phyloP scores from a whole-genome alignment of 2,113 vertebrate species.

The human (Homo sapiens) region DNA sequence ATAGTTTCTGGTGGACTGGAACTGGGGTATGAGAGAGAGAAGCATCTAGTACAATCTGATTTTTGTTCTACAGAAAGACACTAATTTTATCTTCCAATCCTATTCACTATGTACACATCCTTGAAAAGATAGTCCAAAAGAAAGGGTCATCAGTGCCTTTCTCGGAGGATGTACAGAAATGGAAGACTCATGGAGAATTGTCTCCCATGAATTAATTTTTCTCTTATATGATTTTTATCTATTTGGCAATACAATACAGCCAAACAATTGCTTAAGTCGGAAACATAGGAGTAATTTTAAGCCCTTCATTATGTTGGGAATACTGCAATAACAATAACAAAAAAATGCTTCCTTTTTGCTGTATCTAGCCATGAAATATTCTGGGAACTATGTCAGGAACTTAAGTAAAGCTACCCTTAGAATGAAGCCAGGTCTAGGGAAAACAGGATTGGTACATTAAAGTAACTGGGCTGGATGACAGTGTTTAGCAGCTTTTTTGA shows the following conservation, averaged over 20 bases:
- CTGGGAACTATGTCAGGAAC: too few species aligned
- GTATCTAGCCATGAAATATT: not conserved
- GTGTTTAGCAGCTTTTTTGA: not conserved
- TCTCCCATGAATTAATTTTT: not conserved
- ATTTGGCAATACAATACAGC: not conserved
- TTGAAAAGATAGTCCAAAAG: not conserved
- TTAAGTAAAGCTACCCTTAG: not conserved
- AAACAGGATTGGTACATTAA: not conserved
- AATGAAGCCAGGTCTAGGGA: not conserved
- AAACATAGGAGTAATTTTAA: not conserved
- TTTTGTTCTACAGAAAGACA: not conserved
- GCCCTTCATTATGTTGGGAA: not conserved
- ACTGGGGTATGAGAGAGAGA: not conserved
- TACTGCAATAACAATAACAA: not conserved
- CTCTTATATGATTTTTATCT: not conserved
- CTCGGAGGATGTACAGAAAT: not conserved
- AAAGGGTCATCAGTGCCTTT: not conserved
- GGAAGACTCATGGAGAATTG: not conserved
- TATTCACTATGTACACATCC: not conserved
- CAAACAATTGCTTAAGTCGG: not conserved
- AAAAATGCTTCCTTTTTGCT: not conserved
- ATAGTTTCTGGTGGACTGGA: not conserved
- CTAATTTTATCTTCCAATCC: not conserved
- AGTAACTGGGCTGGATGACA: not conserved
- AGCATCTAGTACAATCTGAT: not conserved